Conservation (phyloP, 2,113 vertebrate species). For the Chaetodon trifascialis region DNA sequence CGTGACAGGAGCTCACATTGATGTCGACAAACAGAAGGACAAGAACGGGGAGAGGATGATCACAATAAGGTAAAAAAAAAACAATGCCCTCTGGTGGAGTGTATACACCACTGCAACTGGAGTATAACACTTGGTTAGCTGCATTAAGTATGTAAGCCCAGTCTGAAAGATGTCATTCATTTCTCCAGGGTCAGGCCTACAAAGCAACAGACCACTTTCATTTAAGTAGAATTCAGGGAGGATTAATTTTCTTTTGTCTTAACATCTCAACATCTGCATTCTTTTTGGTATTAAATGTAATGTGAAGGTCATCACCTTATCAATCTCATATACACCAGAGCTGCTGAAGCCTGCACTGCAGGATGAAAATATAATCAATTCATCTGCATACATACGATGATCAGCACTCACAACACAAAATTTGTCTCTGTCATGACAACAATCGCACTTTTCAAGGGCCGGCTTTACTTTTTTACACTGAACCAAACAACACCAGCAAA, state of each 20-base stretch:
- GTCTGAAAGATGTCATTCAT: constrained; percentile 29
- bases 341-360: neutral
- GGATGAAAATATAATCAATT: no score
- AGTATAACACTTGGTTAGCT: neutral
- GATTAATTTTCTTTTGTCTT: neutral
- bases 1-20: constrained; percentile 98
- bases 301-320: neutral
- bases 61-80: constrained; percentile 91
- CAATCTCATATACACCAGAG: neutral
- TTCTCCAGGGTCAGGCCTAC: neutral
- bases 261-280: neutral
- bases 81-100: constrained; percentile 40
- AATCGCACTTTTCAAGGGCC: no score
- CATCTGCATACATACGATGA: neutral
- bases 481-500: no score
- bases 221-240: neutral
- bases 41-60: constrained; percentile 99
- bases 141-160: neutral
- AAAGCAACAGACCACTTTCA: neutral
- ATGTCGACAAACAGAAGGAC: constrained; percentile 99
- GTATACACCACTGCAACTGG: neutral
- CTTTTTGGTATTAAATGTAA: neutral
- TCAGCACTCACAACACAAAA: no score
- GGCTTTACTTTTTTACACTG: no score
- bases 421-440: neutral